Base-by-base conservation (phyloP, 2,113 vertebrate species). In the Brachyhypopomus gauderio region DNA sequence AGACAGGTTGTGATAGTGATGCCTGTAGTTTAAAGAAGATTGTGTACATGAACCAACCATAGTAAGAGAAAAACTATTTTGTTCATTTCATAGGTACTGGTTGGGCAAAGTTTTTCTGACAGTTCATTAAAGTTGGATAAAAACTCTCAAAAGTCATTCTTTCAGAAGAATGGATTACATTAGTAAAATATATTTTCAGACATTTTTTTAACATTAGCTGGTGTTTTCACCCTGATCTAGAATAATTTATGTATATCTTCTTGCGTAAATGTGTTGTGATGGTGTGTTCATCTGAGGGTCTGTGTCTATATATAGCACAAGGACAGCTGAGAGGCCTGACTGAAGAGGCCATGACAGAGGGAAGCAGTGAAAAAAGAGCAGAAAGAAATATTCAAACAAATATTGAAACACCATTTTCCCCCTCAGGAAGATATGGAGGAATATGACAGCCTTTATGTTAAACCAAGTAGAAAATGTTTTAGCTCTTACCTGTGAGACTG, bases 271-370 rank as follows among this genome's bases (percentile, higher is more conserved):
- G 12, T 14, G 23, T 52, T 67, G 45, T 75, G 79, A 66, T 72
- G 55, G 69, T 72, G 69, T 64, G 41, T 66, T 72, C 6, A 41
- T 56, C 34, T 30, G 23, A 71, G 55, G 11, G 74, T 34, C 23
- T 48, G 45, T 20, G 7, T 20, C 79, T 84, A 87, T 66, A 67
- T 84, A 88, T 87, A 85, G 88, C 87, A 88, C 34, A 23, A 71
- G 38, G 76, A 77, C 86, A 87, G 84, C 84, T 87, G 86, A 77
- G 59, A 56, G 60, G 17, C 19, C 62, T 75, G 73, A 77, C 70
- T 72, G 16, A 56, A 17, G 77, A 77, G 63, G 27, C 55, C 73
- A 7, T 41, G 23, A 67, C 20, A 69, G 19, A 4, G 3, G 5
- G 20, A 30, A 23, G 5, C 0, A 22, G 55, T 4, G 34, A 55